phyloP scores from a whole-genome alignment of 2,888 invertebrate species.

The Psylliodes chrysocephalus region DNA sequence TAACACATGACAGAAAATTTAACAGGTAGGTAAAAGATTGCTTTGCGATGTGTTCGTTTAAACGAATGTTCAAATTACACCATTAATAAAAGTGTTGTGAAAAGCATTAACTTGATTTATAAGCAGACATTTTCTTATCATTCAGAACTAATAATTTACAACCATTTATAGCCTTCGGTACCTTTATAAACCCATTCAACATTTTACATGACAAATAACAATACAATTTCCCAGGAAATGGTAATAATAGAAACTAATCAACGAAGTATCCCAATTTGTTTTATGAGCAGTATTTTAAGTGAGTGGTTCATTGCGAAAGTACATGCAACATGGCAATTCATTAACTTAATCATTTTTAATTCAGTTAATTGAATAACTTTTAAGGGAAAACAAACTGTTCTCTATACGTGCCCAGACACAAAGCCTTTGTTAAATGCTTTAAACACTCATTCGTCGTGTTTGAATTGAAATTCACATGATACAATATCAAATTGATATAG shows the following conservation, averaged over 20 bases:
- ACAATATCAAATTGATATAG: too few species aligned
- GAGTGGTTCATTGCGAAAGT: conserved; percentile 20
- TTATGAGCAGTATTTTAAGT: background rate
- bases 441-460: too few species aligned
- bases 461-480: too few species aligned
- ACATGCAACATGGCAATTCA: conserved; percentile 34
- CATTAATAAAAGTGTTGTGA: too few species aligned
- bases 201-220: conserved; percentile 17
- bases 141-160: conserved; percentile 2
- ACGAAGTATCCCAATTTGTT: conserved; percentile 14
- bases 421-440: background rate
- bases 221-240: conserved; percentile 2
- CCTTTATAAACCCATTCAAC: background rate
- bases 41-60: too few species aligned
- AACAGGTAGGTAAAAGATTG: too few species aligned
- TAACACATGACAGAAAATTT: too few species aligned
- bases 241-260: conserved; percentile 26
- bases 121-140: conserved; percentile 7
- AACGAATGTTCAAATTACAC: too few species aligned
- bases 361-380: conserved; percentile 32
- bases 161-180: background rate
- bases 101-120: conserved; percentile 20
- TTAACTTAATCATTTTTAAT: conserved; percentile 34
- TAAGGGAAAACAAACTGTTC: conserved; percentile 9
- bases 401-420: background rate